Evolutionary conservation across 1,140 invertebrate species (phyloP).

Genomic region (Drosophila rhopaloa): DNA sequence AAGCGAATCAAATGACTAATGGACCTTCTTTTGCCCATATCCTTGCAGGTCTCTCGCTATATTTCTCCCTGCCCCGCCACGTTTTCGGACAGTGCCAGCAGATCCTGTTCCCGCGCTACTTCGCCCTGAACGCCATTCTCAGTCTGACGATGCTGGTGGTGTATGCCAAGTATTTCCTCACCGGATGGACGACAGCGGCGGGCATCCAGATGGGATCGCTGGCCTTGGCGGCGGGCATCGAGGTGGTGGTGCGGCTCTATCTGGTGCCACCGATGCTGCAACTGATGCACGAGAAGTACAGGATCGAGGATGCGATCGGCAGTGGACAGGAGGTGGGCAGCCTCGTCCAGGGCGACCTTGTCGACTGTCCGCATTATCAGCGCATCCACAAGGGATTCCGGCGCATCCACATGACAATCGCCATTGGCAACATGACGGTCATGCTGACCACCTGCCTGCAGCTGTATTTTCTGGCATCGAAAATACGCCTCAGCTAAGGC

Average conservation of each 20-base stretch:
- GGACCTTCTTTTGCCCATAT: background rate
- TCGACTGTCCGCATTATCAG: conserved; percentile 88
- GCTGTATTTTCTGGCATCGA: conserved; percentile 88
- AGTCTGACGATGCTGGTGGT: conserved; percentile 90
- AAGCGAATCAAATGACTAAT: background rate
- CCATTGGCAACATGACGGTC: conserved; percentile 89
- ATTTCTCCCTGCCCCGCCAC: conserved; percentile 92
- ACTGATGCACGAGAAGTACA: conserved; percentile 87
- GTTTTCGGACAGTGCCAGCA: conserved; percentile 93
- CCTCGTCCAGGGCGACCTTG: conserved; percentile 87
- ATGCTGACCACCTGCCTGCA: conserved; percentile 89
- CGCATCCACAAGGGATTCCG: conserved; percentile 88
- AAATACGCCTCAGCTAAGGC: conserved; percentile 85
- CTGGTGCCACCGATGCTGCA: conserved; percentile 88
- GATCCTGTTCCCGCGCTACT: conserved; percentile 94
- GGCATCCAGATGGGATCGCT: conserved; percentile 86
- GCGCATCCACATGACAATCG: conserved; percentile 88
- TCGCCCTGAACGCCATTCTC: conserved; percentile 90
- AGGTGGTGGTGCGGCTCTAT: conserved; percentile 88
- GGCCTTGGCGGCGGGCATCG: conserved; percentile 87
- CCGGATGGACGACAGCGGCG: conserved; percentile 68
- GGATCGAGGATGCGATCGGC: conserved; percentile 88
- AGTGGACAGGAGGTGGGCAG: conserved; percentile 89
- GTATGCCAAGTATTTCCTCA: conserved; percentile 86
- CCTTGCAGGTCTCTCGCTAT: conserved; percentile 90